Base-by-base conservation (phyloP, 2,113 vertebrate species). In the Otolemur garnettii region DNA sequence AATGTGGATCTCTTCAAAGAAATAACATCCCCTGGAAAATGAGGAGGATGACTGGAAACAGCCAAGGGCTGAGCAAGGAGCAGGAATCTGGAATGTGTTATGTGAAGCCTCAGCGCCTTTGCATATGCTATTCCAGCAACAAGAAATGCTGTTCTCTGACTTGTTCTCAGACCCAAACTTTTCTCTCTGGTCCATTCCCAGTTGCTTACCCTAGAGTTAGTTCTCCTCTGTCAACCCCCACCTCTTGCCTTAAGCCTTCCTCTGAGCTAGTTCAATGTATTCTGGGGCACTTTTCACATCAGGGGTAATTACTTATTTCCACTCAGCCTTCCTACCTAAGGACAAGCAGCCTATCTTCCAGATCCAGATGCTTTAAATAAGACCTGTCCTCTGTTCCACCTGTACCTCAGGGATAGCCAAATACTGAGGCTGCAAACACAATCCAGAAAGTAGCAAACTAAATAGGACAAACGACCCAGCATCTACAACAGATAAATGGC, bases 1-100 rank as follows among this genome's bases (percentile, higher is more conserved):
- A 92, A 79, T 78, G 4, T 42, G 30, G 35, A 81, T 28, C 64
- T 85, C 92, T 90, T 93, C 75, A 57, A 81, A 77, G 79, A 69
- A 66, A 69, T 30, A 28, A 69, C 1, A 22, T 59, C 83, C 28
- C 4, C 15, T 13, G 28, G 35, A 83, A 66, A 83, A 53, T 0
- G 26, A 78, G 5, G 55, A 82, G 26, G 75, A 72, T 38, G 33
- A 11, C 1, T 24, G 21, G 79, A 69, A 22, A 78, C 35, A 5
- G n/a, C 10, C n/a, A 64, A 71, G 22, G 7, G 28, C 80, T n/a
- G 79, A 69, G 80, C 59, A 59, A 80, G 59, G 12, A 57, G 35
- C 53, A 60, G 57, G 42, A 90, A 42, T 79, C 64, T 28, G 6
- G 19, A 45, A 77, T 7, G 3, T 7, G 30, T 26, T 64, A 38